Evolutionary conservation across 2,113 vertebrate species (phyloP).

Genomic region (Sorex araneus): DNA sequence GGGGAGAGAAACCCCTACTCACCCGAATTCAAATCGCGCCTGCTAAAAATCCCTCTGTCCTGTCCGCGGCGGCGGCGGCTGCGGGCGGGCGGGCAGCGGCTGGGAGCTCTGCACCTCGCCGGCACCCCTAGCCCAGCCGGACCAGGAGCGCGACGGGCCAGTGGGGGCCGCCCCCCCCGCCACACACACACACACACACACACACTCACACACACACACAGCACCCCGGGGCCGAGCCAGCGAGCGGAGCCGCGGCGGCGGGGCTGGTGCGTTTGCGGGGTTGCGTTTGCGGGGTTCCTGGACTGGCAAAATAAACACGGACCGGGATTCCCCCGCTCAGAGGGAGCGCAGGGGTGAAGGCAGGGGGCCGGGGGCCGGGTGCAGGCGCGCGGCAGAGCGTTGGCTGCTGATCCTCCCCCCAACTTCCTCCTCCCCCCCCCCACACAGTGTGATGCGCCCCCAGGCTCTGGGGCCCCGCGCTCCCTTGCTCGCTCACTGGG

Average conservation of each 20-base stretch:
- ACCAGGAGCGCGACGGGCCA: slow-evolving; percentile 82
- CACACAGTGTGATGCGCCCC: neutral
- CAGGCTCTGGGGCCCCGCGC: slow-evolving; percentile 1
- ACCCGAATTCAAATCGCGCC: slow-evolving; percentile 92
- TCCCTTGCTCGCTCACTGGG: slow-evolving; percentile 27
- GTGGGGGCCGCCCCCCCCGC: slow-evolving; percentile 30
- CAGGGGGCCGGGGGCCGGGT: neutral
- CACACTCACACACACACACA: no score
- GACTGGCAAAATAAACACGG: slow-evolving; percentile 65
- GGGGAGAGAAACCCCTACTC: slow-evolving; percentile 80
- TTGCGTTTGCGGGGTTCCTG: slow-evolving; percentile 76
- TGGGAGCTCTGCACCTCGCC: slow-evolving; percentile 81
- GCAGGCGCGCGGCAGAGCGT: neutral
- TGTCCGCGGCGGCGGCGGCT: slow-evolving; percentile 84
- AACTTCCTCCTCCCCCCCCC: no score
- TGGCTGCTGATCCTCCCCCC: neutral
- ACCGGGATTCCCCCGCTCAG: slow-evolving; percentile 79
- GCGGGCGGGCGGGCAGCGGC: slow-evolving; percentile 66
- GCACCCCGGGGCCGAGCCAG: slow-evolving; percentile 84
- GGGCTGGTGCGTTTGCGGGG: slow-evolving; percentile 5
- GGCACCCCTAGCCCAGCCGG: slow-evolving; percentile 85
- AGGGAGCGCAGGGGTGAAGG: slow-evolving; percentile 50
- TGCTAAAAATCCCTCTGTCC: slow-evolving; percentile 88
- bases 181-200: no score
- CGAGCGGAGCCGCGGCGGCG: slow-evolving; percentile 83